phyloP scores from a whole-genome alignment of 2,113 vertebrate species.

The Bufo gargarizans region DNA sequence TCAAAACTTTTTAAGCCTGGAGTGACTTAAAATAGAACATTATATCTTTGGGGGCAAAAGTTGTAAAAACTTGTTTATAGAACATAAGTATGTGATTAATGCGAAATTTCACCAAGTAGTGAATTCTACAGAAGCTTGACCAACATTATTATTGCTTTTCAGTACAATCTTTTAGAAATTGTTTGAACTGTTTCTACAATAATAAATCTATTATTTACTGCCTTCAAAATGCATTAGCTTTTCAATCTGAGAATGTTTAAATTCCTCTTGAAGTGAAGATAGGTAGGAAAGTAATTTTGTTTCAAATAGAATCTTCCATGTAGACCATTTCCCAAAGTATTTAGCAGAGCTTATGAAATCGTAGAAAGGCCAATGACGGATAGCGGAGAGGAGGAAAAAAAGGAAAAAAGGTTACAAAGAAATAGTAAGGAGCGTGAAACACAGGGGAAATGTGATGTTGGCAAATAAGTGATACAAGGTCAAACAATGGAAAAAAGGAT shows the following conservation, averaged over 20 bases:
- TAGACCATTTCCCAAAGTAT: constrained; percentile 57
- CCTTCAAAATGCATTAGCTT: constrained; percentile 56
- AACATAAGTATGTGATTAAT: constrained; percentile 29
- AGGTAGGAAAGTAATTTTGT: constrained; percentile 58
- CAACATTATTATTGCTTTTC: constrained; percentile 50
- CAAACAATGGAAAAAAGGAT: constrained; percentile 30
- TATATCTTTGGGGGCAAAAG: neutral
- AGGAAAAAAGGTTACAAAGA: constrained; percentile 32
- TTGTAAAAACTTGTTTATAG: constrained; percentile 15
- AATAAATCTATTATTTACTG: constrained; percentile 58
- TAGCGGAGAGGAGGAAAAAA: neutral
- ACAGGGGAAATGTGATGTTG: constrained; percentile 48
- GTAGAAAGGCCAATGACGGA: constrained; percentile 34
- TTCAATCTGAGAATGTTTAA: constrained; percentile 51
- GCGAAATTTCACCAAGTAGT: neutral
- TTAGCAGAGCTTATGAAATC: constrained; percentile 55
- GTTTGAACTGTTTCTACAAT: constrained; percentile 55
- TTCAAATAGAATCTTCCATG: constrained; percentile 56
- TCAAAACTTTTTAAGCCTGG: constrained; percentile 3
- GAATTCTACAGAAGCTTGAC: constrained; percentile 32
- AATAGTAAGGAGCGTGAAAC: constrained; percentile 39
- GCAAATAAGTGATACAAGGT: constrained; percentile 52
- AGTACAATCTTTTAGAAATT: constrained; percentile 52
- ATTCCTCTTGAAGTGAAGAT: constrained; percentile 56
- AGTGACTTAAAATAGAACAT: neutral